phyloP scores from a whole-genome alignment of 2,113 vertebrate species.

The Otus sunia region DNA sequence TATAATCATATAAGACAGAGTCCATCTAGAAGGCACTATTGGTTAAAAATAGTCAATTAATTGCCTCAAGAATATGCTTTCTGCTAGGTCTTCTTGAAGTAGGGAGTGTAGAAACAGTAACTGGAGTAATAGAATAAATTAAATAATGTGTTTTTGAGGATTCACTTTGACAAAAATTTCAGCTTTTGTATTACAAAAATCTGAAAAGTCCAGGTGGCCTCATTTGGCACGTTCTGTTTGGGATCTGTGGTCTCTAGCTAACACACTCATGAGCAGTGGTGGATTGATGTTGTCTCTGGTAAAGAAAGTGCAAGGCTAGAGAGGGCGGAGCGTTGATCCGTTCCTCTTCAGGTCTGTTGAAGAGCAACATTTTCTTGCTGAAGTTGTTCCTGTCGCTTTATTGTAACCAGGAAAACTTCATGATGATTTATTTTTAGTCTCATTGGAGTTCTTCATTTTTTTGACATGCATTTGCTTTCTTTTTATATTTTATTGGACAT shows the following conservation, averaged over 20 bases:
- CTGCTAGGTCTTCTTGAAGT: neutral
- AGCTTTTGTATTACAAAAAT: neutral
- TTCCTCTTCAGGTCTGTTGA: neutral
- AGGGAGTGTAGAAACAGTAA: neutral
- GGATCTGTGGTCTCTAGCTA: neutral
- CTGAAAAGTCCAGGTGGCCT: neutral
- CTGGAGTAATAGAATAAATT: neutral
- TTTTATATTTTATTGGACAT: neutral
- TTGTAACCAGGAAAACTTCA: neutral
- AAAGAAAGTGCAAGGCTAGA: neutral
- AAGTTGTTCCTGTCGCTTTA: neutral
- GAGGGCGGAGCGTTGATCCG: accelerated
- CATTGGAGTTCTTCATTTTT: neutral
- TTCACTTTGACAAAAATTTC: neutral
- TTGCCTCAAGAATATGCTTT: neutral
- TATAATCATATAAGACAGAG: neutral
- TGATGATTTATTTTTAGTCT: neutral
- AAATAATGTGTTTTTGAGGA: neutral
- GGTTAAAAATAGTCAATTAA: neutral
- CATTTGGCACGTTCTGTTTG: neutral
- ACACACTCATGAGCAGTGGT: neutral
- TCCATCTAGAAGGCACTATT: neutral
- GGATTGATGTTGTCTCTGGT: neutral
- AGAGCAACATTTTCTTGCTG: neutral
- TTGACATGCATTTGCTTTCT: neutral